These are phyloP conservation scores for Caenorhabditis imperialis DNA, from an alignment of 2,888 invertebrate species.

Conservation along the genomic window DNA sequence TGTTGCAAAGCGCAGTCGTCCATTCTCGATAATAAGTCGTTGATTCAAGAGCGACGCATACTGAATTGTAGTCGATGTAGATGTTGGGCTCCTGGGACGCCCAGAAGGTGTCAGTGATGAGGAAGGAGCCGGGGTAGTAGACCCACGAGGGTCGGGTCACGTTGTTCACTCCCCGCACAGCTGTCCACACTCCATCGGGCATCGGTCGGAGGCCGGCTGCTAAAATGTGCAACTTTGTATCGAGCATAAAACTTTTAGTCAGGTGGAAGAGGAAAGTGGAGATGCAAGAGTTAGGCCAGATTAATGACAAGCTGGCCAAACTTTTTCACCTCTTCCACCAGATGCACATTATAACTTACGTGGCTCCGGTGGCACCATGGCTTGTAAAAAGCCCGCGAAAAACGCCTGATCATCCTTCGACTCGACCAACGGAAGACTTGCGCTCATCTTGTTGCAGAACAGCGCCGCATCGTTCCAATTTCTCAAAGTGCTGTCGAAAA, in stretches of 20 bases:
- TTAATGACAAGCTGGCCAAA: too few species aligned
- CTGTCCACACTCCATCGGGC: slow-evolving; percentile 59
- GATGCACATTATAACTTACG: slow-evolving; percentile 8
- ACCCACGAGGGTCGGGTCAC: slow-evolving; percentile 59
- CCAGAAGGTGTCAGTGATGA: slow-evolving; percentile 58
- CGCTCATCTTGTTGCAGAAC: slow-evolving; percentile 41
- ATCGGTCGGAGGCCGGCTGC: slow-evolving; percentile 25
- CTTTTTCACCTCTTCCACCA: too few species aligned
- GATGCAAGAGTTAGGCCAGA: too few species aligned
- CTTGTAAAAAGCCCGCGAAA: slow-evolving; percentile 52
- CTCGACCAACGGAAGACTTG: slow-evolving; percentile 32
- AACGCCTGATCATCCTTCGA: slow-evolving; percentile 52
- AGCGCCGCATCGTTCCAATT: slow-evolving; percentile 49
- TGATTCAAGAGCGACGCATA: slow-evolving; percentile 59
- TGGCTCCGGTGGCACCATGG: slow-evolving; percentile 32
- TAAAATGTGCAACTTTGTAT: too few species aligned
- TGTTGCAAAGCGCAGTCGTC: slow-evolving; percentile 57
- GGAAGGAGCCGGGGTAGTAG: slow-evolving; percentile 56
- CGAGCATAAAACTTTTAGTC: too few species aligned
- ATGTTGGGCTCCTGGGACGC: slow-evolving; percentile 62
- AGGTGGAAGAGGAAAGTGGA: too few species aligned
- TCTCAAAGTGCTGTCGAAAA: slow-evolving; percentile 24
- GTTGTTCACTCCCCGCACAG: slow-evolving; percentile 58
- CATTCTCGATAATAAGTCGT: slow-evolving; percentile 53
- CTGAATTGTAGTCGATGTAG: slow-evolving; percentile 61